Conservation (phyloP, 1,140 invertebrate species). For the Amyelois transitella region DNA sequence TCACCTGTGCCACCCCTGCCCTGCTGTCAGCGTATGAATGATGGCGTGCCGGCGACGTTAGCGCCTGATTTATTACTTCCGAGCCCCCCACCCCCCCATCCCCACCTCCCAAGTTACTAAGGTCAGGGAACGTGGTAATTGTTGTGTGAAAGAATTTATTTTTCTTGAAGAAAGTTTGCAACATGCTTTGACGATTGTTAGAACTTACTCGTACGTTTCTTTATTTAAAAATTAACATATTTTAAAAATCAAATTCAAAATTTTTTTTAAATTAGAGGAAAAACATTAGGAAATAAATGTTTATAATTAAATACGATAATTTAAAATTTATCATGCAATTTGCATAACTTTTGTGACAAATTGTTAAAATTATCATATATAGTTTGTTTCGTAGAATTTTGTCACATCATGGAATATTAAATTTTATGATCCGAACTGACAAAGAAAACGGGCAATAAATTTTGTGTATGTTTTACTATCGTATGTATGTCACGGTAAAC, state of each 20-base stretch:
- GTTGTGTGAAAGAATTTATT: neutral
- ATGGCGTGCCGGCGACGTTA: slow-evolving; percentile 66
- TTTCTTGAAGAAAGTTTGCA: neutral
- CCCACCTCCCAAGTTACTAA: slow-evolving; percentile 8
- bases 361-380: neutral
- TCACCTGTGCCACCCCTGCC: slow-evolving; percentile 17
- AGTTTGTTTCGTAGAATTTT: neutral
- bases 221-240: too few species aligned
- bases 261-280: too few species aligned
- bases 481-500: neutral
- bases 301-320: neutral
- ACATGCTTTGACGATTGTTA: too few species aligned
- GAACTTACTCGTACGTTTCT: too few species aligned
- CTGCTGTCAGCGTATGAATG: slow-evolving; percentile 56
- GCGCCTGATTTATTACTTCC: slow-evolving; percentile 69
- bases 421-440: neutral
- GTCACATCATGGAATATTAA: neutral
- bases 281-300: too few species aligned
- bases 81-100: slow-evolving; percentile 21
- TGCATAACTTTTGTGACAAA: neutral
- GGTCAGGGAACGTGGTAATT: slow-evolving; percentile 3
- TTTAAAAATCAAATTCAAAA: too few species aligned
- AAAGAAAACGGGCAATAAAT: neutral
- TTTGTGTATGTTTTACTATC: neutral
- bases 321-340: neutral